These are phyloP conservation scores for Clarias fuscus DNA, from an alignment of 2,797 vertebrate species.

Conservation along the genomic window DNA sequence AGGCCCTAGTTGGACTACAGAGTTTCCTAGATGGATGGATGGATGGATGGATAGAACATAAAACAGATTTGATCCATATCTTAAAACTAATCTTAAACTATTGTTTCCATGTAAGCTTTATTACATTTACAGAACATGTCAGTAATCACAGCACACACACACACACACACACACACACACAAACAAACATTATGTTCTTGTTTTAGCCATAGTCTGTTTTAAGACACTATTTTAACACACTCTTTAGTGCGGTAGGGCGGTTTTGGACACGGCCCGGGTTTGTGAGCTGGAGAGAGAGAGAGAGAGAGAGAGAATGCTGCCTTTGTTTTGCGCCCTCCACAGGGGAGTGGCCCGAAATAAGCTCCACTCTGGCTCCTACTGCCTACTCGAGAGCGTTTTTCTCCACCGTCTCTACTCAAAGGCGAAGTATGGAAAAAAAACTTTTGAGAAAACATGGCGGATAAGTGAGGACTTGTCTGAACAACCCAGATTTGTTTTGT, in stretches of 20 bases:
- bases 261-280: background rate
- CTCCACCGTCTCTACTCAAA: background rate
- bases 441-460: slow-evolving; percentile 52
- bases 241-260: background rate
- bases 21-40: no score
- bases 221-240: background rate
- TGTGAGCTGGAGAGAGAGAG: background rate
- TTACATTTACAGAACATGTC: background rate
- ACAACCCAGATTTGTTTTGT: background rate
- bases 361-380: slow-evolving; percentile 2
- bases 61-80: background rate
- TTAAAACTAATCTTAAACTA: background rate
- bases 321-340: slow-evolving; percentile 12
- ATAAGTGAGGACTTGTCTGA: background rate
- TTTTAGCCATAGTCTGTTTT: background rate
- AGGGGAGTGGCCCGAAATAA: slow-evolving; percentile 21
- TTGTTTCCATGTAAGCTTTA: background rate
- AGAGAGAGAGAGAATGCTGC: background rate
- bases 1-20: no score
- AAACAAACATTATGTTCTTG: background rate
- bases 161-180: background rate
- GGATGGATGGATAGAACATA: background rate
- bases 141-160: background rate
- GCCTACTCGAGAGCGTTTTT: background rate
- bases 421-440: slow-evolving; percentile 25